phyloP scores from a whole-genome alignment of 2,113 vertebrate genomes.

The Pycnonotus jocosus region DNA sequence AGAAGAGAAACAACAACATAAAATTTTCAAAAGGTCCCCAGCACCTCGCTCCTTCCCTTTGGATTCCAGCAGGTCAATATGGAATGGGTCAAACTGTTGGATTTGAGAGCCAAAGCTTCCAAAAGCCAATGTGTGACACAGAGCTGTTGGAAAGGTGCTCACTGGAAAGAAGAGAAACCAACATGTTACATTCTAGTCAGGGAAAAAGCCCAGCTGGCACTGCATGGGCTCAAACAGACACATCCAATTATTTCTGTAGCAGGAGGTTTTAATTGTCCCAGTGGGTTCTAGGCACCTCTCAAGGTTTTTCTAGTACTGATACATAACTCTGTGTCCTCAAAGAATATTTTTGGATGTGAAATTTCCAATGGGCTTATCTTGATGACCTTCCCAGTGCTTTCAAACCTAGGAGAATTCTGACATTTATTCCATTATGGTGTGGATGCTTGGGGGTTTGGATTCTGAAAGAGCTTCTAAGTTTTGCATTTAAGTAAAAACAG shows the following conservation, averaged over 20 bases:
- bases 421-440: background rate
- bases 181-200: background rate
- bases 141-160: constrained; percentile 71
- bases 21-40: background rate
- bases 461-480: background rate
- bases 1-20: background rate
- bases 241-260: background rate
- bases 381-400: background rate
- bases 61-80: constrained; percentile 72
- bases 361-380: background rate
- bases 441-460: background rate
- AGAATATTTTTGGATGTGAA: background rate
- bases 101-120: constrained; percentile 70
- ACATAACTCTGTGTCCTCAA: background rate
- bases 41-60: constrained; percentile 13
- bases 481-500: background rate
- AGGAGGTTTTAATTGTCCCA: background rate
- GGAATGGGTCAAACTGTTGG: constrained; percentile 45
- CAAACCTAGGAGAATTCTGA: background rate
- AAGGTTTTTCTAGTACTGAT: background rate
- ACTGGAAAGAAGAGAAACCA: constrained; percentile 26
- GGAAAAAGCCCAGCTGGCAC: background rate
- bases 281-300: background rate
- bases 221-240: background rate
- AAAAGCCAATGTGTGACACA: constrained; percentile 78